phyloP scores from a whole-genome alignment of 2,113 vertebrate genomes.

The Barnardius zonarius region DNA sequence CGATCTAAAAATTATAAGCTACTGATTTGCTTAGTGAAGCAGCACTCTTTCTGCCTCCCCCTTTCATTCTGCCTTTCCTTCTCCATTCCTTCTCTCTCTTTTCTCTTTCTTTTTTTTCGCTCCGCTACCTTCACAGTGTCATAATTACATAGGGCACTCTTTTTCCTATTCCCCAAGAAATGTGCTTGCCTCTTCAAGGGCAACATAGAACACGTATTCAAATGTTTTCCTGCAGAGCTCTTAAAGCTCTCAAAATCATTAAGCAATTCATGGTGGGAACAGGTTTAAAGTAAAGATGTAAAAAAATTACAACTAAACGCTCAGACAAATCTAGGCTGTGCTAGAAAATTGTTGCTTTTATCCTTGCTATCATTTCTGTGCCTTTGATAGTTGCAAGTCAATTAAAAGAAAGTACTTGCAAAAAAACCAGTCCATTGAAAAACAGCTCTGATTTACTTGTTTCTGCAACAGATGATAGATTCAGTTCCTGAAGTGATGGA shows the following conservation, averaged over 20 bases:
- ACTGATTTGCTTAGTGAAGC: not conserved
- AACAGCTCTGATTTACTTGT: slow-evolving; percentile 31
- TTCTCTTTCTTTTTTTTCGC: not conserved
- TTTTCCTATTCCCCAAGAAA: slow-evolving; percentile 21
- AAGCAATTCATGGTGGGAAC: slow-evolving; percentile 3
- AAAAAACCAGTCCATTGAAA: slow-evolving; percentile 27
- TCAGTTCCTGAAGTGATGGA: not conserved
- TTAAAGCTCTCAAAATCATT: slow-evolving; percentile 48
- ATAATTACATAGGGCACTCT: not conserved
- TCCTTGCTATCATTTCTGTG: slow-evolving; percentile 13
- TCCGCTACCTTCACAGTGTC: not conserved
- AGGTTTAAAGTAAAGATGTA: slow-evolving; percentile 25
- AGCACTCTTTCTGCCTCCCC: not conserved
- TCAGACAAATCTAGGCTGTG: not conserved
- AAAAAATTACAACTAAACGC: not conserved
- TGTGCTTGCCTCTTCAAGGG: slow-evolving; percentile 15
- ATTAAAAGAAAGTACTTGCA: slow-evolving; percentile 53
- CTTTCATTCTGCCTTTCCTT: not conserved
- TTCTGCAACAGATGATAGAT: slow-evolving; percentile 8
- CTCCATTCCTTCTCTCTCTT: not conserved
- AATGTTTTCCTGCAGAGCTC: slow-evolving; percentile 8
- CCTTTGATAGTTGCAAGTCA: slow-evolving; percentile 37
- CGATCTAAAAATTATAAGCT: not conserved
- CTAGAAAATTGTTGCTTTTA: slow-evolving; percentile 46
- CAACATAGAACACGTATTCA: not conserved